Evolutionary conservation across 2,888 invertebrate genomes (phyloP), one percentile per base, ranked within the genome.

Genomic region (Dynastes grantii): DNA sequence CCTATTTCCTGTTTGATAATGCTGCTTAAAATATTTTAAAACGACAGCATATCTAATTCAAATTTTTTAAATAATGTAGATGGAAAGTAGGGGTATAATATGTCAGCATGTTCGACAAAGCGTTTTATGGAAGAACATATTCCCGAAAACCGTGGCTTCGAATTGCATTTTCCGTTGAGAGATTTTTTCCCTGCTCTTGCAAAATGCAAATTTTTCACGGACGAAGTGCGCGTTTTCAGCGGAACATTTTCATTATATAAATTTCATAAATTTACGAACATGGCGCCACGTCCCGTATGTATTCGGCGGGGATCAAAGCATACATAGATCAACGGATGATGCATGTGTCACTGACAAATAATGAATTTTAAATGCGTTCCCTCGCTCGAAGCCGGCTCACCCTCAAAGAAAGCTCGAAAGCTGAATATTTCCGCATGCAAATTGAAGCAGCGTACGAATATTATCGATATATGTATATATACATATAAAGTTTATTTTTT

Each of bases 321-420:
- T 78, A 78, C 81, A 79, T 81, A 81, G 76, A 81, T 81, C 81
- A 81, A 79, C 78, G 77, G 79, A 81, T 81, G 81, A 81, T 81
- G 81, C 79, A 81, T 81, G 81, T 79, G 81, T 78, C 80, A 78
- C 81, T 81, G 81, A 82, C 79, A 81, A 82, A 82, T 82, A 81
- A 82, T 82, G 82, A 82, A 82, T 81, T 82, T 82, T 80, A 80
- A 81, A 81, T 78, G 78, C 78, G 79, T 64, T 53, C 64, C 51
- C 32, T 73, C 78, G 73, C 61, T 45, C 22, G 45, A 29, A 27
- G 22, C 73, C 61, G 6, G 40, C 61, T 61, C 73, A 61, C 73
- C 63, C 73, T 63, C 73, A 75, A 75, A 58, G 61, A 75, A 75
- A 45, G 73, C 73, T 73, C 73, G 45, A 40, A 45, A 61, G 61